Evolutionary conservation across 2,888 invertebrate species (phyloP).

Genomic region (Oxyteleia sp.): DNA sequence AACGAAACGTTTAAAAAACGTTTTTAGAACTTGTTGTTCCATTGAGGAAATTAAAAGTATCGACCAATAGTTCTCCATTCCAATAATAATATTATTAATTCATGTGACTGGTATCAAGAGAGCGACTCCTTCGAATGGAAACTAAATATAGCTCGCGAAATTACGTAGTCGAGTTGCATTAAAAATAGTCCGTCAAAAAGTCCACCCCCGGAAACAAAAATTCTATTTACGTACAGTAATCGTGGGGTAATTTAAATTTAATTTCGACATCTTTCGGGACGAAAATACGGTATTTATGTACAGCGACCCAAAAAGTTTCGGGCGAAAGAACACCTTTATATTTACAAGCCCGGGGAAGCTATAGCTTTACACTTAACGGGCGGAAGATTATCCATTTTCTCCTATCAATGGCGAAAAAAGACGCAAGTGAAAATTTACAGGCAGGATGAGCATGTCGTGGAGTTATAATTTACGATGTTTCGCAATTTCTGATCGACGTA

Average conservation of each 20-base stretch:
- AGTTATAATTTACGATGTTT: constrained; percentile 73
- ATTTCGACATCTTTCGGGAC: not conserved
- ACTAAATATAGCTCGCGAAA: not conserved
- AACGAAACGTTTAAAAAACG: too few relatives aligned
- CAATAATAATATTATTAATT: not conserved
- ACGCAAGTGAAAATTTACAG: constrained; percentile 58
- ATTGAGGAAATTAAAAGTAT: too few relatives aligned
- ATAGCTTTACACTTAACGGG: constrained; percentile 38
- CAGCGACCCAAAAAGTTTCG: constrained; percentile 28
- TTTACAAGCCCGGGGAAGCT: constrained; percentile 18
- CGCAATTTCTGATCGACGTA: constrained; percentile 70
- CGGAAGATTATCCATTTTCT: constrained; percentile 57
- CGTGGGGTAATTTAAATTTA: not conserved
- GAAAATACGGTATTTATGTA: constrained; percentile 6
- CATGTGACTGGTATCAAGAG: not conserved
- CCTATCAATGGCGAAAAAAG: constrained; percentile 49
- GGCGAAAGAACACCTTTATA: constrained; percentile 20
- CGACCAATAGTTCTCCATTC: not conserved
- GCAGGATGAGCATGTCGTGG: constrained; percentile 49
- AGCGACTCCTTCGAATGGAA: not conserved
- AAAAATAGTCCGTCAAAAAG: not conserved
- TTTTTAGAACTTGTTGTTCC: too few relatives aligned
- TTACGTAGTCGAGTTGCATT: not conserved
- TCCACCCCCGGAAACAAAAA: not conserved
- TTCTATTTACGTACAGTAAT: not conserved